Evolutionary conservation across 1,140 invertebrate genomes (phyloP).

Genomic region (Sinonovacula constricta): DNA sequence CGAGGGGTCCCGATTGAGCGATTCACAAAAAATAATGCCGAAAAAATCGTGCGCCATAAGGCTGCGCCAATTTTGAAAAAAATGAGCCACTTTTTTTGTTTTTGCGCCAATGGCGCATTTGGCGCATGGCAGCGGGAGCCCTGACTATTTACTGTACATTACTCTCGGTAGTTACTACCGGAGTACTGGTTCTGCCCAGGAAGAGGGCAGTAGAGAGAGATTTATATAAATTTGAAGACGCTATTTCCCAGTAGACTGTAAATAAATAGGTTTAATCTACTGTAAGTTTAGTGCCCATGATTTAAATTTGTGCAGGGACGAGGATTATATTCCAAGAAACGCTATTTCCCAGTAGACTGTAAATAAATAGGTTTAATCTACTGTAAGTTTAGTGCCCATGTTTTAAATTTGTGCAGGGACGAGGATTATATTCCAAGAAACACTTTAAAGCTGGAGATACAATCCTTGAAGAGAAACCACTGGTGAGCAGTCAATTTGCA

Average conservation of each 20-base stretch:
- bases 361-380: neutral
- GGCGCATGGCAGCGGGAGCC: no score
- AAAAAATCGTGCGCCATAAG: no score
- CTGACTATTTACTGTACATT: no score
- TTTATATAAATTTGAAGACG: neutral
- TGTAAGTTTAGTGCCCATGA: neutral
- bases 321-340: neutral
- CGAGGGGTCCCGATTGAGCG: no score
- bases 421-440: constrained; percentile 89
- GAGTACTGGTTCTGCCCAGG: no score
- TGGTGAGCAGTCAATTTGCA: constrained; percentile 93
- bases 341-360: neutral
- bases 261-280: neutral
- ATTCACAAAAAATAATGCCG: no score
- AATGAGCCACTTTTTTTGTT: no score
- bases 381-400: neutral
- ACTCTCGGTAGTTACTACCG: no score
- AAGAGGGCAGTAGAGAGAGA: no score
- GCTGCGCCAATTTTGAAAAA: no score
- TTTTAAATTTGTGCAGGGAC: constrained; percentile 83
- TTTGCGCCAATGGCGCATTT: no score
- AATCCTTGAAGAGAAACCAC: constrained; percentile 92
- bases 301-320: neutral
- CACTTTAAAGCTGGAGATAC: constrained; percentile 86
- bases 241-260: neutral